These are phyloP conservation scores for Drosophila malerkotliana DNA, from an alignment of 1,140 invertebrate species.

Conservation along the genomic window DNA sequence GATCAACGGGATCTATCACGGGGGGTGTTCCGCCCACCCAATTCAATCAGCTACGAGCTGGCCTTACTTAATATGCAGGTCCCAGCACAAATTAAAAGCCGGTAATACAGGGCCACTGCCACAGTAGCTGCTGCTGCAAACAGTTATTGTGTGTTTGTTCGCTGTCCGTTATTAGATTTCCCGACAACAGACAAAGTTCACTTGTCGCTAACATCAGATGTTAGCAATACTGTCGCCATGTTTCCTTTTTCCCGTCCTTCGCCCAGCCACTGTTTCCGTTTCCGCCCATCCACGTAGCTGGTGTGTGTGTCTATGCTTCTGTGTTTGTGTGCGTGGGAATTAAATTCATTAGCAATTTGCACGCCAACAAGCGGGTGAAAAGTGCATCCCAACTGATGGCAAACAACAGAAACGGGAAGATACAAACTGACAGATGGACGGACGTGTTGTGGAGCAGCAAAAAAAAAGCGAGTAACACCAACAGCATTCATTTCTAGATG, in stretches of 20 bases:
- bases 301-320: not conserved
- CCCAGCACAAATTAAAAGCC: slow-evolving; percentile 70
- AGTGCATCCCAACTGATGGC: slow-evolving; percentile 18
- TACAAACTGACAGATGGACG: not conserved
- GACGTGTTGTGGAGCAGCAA: not conserved
- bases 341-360: slow-evolving; percentile 56
- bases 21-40: slow-evolving; percentile 29
- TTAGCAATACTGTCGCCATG: slow-evolving; percentile 28
- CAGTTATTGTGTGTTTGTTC: slow-evolving; percentile 64
- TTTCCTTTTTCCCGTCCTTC: slow-evolving; percentile 8
- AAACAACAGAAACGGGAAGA: slow-evolving; percentile 15
- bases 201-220: slow-evolving; percentile 50
- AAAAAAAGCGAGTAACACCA: not conserved
- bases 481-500: not conserved
- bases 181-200: slow-evolving; percentile 67
- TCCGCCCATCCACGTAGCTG: not conserved
- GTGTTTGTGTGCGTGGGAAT: slow-evolving; percentile 19
- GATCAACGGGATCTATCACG: slow-evolving; percentile 39
- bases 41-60: slow-evolving; percentile 43
- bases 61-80: slow-evolving; percentile 67
- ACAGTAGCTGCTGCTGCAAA: slow-evolving; percentile 25
- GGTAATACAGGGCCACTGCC: slow-evolving; percentile 16
- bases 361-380: slow-evolving; percentile 20
- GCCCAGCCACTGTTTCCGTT: not conserved
- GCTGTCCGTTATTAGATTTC: slow-evolving; percentile 71